phyloP scores from a whole-genome alignment of 2,113 vertebrate genomes.

The Apteryx mantelli region DNA sequence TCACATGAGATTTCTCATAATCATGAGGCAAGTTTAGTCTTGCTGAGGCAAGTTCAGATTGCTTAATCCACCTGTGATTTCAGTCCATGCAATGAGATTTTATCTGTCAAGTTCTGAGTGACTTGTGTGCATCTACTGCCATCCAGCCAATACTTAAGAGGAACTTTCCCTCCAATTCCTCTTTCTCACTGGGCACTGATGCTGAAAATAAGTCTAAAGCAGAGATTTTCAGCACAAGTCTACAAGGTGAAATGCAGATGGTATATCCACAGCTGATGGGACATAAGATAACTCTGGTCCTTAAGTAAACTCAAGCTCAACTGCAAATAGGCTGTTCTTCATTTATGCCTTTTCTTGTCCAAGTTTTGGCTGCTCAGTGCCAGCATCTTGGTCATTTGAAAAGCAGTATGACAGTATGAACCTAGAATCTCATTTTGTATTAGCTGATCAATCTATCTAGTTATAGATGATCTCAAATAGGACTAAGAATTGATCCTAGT shows the following conservation, averaged over 20 bases:
- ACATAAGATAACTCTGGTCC: background rate
- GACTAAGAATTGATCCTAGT: background rate
- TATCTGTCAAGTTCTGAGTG: background rate
- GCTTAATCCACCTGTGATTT: background rate
- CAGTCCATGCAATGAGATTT: background rate
- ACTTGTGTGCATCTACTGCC: too few species aligned
- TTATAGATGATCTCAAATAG: background rate
- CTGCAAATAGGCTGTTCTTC: background rate
- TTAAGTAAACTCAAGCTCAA: background rate
- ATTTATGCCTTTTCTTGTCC: background rate
- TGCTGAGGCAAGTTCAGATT: background rate
- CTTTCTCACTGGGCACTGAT: background rate
- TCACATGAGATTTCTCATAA: background rate
- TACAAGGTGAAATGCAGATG: background rate
- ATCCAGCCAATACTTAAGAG: background rate
- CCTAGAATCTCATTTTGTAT: background rate
- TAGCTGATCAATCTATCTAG: background rate
- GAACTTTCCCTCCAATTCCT: background rate
- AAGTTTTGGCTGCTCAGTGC: background rate
- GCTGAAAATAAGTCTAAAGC: background rate
- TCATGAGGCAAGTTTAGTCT: background rate
- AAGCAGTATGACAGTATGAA: background rate
- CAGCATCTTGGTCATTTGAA: background rate
- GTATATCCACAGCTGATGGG: background rate
- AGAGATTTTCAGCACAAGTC: background rate